These are phyloP conservation scores for Falco rusticolus DNA, from an alignment of 2,797 vertebrate genomes.

Conservation along the genomic window DNA sequence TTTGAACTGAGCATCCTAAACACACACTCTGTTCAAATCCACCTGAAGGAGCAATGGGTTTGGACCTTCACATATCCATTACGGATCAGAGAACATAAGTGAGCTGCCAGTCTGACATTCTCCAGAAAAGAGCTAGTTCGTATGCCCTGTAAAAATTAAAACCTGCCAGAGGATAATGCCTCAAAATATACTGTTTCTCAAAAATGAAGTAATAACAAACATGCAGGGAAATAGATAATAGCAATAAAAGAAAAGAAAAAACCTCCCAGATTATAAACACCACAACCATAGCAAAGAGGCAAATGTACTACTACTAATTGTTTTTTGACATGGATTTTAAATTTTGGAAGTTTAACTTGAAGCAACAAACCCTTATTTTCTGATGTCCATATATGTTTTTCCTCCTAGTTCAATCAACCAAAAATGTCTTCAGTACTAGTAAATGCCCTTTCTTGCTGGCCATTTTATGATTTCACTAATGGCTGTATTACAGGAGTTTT, in stretches of 20 bases:
- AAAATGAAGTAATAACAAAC: neutral
- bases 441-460: neutral
- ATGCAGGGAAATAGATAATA: neutral
- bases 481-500: neutral
- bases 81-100: neutral
- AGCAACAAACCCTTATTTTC: neutral
- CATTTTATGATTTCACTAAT: neutral
- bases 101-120: neutral
- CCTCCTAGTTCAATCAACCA: neutral
- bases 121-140: neutral
- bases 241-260: neutral
- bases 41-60: neutral
- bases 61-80: neutral
- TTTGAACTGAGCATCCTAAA: neutral
- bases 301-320: neutral
- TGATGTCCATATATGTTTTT: neutral
- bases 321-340: neutral
- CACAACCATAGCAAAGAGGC: neutral
- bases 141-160: neutral
- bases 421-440: neutral
- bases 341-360: neutral
- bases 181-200: neutral
- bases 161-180: neutral
- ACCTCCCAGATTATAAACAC: neutral
- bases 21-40: neutral